phyloP scores from a whole-genome alignment of 2,888 invertebrate species.

The Allophyes oxyacanthae region DNA sequence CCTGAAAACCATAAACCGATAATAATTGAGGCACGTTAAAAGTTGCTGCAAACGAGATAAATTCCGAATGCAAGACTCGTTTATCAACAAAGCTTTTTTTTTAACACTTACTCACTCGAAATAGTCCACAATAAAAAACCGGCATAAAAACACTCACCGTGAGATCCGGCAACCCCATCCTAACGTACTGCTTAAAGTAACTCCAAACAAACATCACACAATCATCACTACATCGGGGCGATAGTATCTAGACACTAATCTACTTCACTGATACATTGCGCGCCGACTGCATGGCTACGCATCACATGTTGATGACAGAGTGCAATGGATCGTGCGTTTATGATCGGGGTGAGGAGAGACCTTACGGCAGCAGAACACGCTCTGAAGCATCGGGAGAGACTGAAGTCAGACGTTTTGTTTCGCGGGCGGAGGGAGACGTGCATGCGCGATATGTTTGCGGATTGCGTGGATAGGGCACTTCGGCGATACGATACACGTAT shows the following conservation, averaged over 20 bases:
- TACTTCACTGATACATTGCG: constrained; percentile 59
- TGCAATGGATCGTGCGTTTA: constrained; percentile 49
- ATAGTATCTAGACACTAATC: constrained; percentile 48
- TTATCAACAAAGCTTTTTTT: not conserved
- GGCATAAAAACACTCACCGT: constrained; percentile 76
- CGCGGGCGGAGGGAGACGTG: constrained; percentile 26
- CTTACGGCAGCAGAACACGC: constrained; percentile 87
- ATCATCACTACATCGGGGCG: constrained; percentile 51
- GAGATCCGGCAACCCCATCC: constrained; percentile 85
- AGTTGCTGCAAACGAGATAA: too few species aligned
- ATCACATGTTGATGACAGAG: constrained; percentile 52
- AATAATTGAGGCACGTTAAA: too few species aligned
- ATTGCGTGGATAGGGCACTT: constrained; percentile 60
- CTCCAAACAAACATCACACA: constrained; percentile 84
- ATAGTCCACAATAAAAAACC: constrained; percentile 15
- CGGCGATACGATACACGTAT: not conserved
- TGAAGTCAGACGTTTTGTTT: constrained; percentile 62
- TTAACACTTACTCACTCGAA: constrained; percentile 1
- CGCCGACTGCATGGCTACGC: constrained; percentile 17
- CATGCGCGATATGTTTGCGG: constrained; percentile 36
- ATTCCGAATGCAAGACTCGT: too few species aligned
- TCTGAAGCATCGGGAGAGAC: constrained; percentile 82
- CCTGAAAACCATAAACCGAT: too few species aligned
- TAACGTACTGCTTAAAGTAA: constrained; percentile 75
- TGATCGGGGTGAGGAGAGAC: constrained; percentile 63